These are phyloP conservation scores for Forbesichthys agassizii DNA, from an alignment of 2,113 vertebrate genomes.

Conservation along the genomic window DNA sequence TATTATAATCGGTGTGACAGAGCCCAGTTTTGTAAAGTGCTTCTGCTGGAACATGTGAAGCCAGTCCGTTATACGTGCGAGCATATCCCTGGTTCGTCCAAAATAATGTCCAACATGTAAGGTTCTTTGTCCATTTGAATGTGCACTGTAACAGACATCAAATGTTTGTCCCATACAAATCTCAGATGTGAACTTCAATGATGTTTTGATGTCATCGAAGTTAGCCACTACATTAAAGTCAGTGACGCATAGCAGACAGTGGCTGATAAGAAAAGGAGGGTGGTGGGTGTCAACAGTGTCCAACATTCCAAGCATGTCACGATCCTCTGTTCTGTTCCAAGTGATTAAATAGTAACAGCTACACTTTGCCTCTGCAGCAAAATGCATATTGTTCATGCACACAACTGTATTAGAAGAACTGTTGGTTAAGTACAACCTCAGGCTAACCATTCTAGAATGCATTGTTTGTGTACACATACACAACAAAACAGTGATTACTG, in stretches of 20 bases:
- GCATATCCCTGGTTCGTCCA: too few relatives aligned
- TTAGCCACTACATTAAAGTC: conserved; percentile 9
- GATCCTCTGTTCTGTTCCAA: neutral
- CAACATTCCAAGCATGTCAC: conserved; percentile 40
- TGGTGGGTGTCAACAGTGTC: conserved; percentile 10
- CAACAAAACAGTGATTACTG: neutral
- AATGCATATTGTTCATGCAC: neutral
- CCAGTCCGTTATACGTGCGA: too few relatives aligned
- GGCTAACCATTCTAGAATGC: neutral
- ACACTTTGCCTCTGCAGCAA: neutral
- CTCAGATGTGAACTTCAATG: neutral
- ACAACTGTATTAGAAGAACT: conserved; percentile 3
- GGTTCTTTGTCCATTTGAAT: neutral
- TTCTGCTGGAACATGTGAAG: conserved; percentile 1
- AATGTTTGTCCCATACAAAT: too few relatives aligned
- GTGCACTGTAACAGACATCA: neutral
- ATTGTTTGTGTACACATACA: neutral
- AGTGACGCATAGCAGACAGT: conserved; percentile 14
- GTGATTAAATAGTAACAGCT: conserved; percentile 20
- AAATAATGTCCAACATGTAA: too few relatives aligned
- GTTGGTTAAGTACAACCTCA: neutral
- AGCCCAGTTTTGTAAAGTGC: conserved; percentile 47
- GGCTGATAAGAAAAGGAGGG: conserved; percentile 17
- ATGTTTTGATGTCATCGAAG: conserved; percentile 16
- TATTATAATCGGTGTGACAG: conserved; percentile 46